Evolutionary conservation across 2,113 vertebrate species (phyloP), one percentile per base, ranked within the genome.

Genomic region (Hippolais icterina): DNA sequence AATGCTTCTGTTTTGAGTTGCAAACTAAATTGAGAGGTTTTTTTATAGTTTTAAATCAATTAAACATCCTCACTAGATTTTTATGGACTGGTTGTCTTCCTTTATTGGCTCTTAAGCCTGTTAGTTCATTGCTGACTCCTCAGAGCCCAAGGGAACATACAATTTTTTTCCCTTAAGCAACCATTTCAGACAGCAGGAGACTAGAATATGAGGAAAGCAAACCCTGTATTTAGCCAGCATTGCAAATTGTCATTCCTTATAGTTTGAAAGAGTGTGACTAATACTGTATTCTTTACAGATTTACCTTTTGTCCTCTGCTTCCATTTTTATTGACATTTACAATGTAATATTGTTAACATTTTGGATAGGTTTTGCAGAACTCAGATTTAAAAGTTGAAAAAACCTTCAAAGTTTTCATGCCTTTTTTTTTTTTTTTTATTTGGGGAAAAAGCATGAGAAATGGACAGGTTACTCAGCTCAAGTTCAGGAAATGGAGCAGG

Each of bases 131-230:
- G 19, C 27, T 79, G 19, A 61, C 28, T 76, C 70, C 41, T 60
- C 0, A 0, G 24, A 82, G 12, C 61, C 33, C 22, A 53, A 72
- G 25, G 16, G 15, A 87, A 33, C n/a, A 7, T 17, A 24, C 1
- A 5, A 7, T 64, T 23, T 28, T 87, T 42, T 37, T 4, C 9
- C 9, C 9, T n/a, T 64, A 37, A 53, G 9, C 31, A 88, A 29
- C 24, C 6, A 22, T 94, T 81, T 90, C 35, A 33, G 52, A 87
- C 82, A 42, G 15, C 5, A 23, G 35, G 15, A 72, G 46, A 49
- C 5, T 24, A 12, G 23, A 29, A 37, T 44, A 44, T 0, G 4
- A 56, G 56, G 61, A 80, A 85, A 76, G 21, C 5, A 72, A 88
- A 20, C 9, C 5, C 6, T 60, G 8, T 35, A 5, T 79, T 59